These are phyloP conservation scores for Gallinago paraguaiae DNA, from an alignment of 2,113 vertebrate genomes.

Conservation along the genomic window DNA sequence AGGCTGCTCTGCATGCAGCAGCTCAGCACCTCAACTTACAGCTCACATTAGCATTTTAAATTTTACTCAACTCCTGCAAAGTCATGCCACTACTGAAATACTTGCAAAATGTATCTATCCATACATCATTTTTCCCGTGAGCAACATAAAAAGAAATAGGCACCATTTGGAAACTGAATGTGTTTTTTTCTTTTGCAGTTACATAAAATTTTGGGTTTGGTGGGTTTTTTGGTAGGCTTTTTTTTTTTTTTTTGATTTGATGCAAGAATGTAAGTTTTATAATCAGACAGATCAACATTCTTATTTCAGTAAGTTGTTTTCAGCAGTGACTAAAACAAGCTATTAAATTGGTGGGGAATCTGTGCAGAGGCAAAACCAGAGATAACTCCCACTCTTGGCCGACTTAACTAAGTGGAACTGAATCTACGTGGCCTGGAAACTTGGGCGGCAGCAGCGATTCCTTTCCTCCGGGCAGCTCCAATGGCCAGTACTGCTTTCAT, in stretches of 20 bases:
- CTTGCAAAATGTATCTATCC: background rate
- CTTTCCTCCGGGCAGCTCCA: background rate
- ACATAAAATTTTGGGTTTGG: background rate
- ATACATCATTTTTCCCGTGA: background rate
- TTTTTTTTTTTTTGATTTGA: background rate
- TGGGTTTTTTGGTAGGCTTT: background rate
- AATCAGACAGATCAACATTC: background rate
- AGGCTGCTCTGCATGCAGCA: background rate
- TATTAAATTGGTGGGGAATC: background rate
- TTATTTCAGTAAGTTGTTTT: background rate
- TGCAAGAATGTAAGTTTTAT: background rate
- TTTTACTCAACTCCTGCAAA: background rate
- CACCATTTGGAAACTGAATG: background rate
- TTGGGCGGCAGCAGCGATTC: accelerated
- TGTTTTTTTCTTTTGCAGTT: background rate
- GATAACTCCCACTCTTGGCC: background rate
- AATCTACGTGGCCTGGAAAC: background rate
- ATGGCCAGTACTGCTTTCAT: background rate
- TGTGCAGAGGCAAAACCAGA: background rate
- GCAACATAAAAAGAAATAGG: background rate
- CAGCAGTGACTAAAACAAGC: background rate
- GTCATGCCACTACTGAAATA: background rate
- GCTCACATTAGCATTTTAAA: background rate
- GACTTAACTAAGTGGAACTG: background rate
- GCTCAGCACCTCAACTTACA: too few relatives aligned